Percentiles rank a stretch among this genome's conserved stretches.
Evolutionary conservation across 2,113 vertebrate genomes (phyloP).

Genomic region (Pipa parva): DNA sequence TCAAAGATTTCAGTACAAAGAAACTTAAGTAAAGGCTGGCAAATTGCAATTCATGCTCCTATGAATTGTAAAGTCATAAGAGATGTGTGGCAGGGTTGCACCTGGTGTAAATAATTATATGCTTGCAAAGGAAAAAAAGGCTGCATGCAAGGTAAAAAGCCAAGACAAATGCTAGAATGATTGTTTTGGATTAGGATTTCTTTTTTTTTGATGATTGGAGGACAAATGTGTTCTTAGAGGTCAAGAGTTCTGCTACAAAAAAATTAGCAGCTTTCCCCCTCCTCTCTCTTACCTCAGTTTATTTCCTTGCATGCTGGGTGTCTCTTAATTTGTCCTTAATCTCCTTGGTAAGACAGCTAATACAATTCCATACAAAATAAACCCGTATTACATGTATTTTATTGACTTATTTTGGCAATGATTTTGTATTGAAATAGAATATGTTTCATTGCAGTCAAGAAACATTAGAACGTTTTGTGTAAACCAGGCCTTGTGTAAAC

Average conservation of each 20-base stretch:
- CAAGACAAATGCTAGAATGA: slow-evolving; percentile 42
- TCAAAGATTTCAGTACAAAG: slow-evolving; percentile 53
- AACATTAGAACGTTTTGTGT: no score
- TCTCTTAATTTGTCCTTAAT: slow-evolving; percentile 47
- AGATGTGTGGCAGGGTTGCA: slow-evolving; percentile 48
- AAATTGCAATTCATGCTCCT: slow-evolving; percentile 46
- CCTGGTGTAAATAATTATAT: slow-evolving; percentile 61
- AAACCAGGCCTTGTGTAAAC: no score
- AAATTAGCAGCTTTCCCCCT: slow-evolving; percentile 27
- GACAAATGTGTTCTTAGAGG: slow-evolving; percentile 44
- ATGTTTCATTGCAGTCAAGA: no score
- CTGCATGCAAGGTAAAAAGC: slow-evolving; percentile 40
- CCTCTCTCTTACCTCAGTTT: slow-evolving; percentile 32
- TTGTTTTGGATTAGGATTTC: slow-evolving; percentile 38
- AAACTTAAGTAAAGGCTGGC: slow-evolving; percentile 41
- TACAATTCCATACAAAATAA: slow-evolving; percentile 5
- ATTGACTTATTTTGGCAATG: background rate
- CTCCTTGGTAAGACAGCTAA: slow-evolving; percentile 23
- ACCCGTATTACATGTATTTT: background rate
- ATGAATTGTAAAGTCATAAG: slow-evolving; percentile 45
- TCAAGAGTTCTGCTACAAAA: slow-evolving; percentile 31
- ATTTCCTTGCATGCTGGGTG: slow-evolving; percentile 38
- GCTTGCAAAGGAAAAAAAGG: slow-evolving; percentile 36
- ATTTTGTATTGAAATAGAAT: no score
- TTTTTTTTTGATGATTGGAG: background rate